These are phyloP conservation scores for Sepiola atlantica DNA, from an alignment of 2,888 invertebrate genomes.

Conservation along the genomic window DNA sequence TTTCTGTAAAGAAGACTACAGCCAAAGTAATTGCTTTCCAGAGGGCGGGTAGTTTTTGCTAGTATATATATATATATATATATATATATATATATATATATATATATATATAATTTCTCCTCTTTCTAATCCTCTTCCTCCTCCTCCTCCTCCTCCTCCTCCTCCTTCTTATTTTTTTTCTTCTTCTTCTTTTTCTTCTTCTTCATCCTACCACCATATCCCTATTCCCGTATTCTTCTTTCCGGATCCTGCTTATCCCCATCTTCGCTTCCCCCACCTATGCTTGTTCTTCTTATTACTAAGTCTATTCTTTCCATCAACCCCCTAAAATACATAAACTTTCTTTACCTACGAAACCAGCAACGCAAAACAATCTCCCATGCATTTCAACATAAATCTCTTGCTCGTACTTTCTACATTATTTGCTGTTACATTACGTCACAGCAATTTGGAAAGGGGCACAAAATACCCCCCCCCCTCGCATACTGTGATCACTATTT, in stretches of 20 bases:
- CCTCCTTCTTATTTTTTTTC: no score
- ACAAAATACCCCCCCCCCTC: neutral
- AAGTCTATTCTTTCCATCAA: neutral
- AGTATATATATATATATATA: neutral
- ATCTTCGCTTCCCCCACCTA: no score
- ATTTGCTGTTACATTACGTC: neutral
- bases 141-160: no score
- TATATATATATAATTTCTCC: neutral
- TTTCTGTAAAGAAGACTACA: no score
- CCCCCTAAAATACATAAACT: neutral
- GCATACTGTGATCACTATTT: neutral
- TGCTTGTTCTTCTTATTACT: neutral
- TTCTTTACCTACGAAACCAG: neutral
- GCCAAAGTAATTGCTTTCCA: no score
- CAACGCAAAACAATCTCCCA: neutral
- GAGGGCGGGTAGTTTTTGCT: no score
- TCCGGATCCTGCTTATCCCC: no score
- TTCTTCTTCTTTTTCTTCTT: no score
- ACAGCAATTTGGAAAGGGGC: neutral
- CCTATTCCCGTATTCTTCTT: no score
- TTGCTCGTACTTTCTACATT: neutral
- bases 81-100: slow-evolving; percentile 2
- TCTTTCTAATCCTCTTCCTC: no score
- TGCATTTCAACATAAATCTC: neutral
- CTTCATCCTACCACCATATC: no score